phyloP scores from a whole-genome alignment of 2,797 vertebrate genomes.

The Perodicticus potto region DNA sequence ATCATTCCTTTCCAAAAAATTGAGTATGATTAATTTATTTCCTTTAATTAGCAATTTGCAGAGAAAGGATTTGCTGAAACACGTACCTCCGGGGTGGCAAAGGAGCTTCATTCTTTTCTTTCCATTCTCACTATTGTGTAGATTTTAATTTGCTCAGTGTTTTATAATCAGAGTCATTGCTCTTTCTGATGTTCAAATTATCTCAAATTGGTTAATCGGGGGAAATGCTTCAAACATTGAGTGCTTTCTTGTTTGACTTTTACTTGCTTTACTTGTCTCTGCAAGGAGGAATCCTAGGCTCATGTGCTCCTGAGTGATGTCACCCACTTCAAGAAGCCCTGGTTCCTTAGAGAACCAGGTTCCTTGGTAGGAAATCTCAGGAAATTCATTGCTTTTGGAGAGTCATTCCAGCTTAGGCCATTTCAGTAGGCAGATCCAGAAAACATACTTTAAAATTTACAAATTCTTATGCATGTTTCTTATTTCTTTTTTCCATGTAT shows the following conservation, averaged over 20 bases:
- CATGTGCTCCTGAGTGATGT: neutral
- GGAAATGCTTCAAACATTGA: neutral
- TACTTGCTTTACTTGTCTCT: neutral
- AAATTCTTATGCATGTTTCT: neutral
- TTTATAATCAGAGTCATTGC: constrained; percentile 13
- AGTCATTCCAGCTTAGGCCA: neutral
- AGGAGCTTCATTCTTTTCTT: neutral
- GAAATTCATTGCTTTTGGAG: neutral
- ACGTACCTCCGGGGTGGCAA: neutral
- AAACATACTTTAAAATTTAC: neutral
- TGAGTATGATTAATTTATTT: constrained; percentile 8
- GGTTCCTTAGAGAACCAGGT: neutral
- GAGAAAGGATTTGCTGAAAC: neutral
- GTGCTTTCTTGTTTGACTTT: neutral
- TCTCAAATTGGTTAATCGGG: neutral
- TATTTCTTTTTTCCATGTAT: neutral
- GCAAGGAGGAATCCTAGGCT: neutral
- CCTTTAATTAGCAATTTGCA: constrained; percentile 17
- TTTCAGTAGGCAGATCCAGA: neutral
- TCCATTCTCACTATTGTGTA: neutral
- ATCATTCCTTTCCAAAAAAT: neutral
- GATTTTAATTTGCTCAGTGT: constrained; percentile 14
- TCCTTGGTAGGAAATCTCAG: neutral
- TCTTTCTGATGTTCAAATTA: neutral
- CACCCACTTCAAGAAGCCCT: neutral